Conservation (phyloP, 2,113 vertebrate species). For the Hippocampus barbouri region DNA sequence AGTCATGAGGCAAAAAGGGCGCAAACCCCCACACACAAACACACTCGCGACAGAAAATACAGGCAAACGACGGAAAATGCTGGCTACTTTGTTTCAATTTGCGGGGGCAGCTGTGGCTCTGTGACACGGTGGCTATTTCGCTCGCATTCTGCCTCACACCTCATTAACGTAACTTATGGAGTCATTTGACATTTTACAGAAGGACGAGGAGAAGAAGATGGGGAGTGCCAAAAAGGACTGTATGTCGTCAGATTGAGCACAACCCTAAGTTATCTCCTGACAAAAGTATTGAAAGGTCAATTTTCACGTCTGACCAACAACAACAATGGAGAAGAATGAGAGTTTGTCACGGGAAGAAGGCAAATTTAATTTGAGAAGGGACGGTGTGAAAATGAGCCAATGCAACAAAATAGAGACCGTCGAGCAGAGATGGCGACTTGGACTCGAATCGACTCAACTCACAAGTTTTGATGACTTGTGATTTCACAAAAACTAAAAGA, state of each 20-base stretch:
- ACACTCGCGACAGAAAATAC: slow-evolving; percentile 23
- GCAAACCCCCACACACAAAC: slow-evolving; percentile 8
- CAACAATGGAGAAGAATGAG: not conserved
- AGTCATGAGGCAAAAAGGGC: slow-evolving; percentile 28
- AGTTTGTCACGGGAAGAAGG: not conserved
- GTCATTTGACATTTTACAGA: slow-evolving; percentile 23
- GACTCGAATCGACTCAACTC: too few relatives aligned
- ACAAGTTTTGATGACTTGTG: too few relatives aligned
- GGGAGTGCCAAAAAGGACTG: not conserved
- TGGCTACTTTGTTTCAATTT: slow-evolving; percentile 19
- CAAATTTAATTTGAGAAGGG: not conserved
- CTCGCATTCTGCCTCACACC: slow-evolving; percentile 6
- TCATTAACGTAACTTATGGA: slow-evolving; percentile 18
- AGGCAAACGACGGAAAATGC: slow-evolving; percentile 24
- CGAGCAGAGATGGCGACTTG: not conserved
- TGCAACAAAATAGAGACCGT: not conserved
- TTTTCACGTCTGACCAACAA: not conserved
- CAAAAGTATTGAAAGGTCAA: too few relatives aligned
- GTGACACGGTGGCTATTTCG: slow-evolving; percentile 33
- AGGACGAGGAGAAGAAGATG: not conserved
- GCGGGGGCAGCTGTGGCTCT: slow-evolving; percentile 33
- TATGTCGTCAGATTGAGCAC: not conserved
- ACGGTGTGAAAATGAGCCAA: not conserved
- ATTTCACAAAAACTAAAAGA: too few relatives aligned
- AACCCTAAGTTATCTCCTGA: not conserved